Base-by-base conservation (phyloP, 2,113 vertebrate genomes). In the Cyprinus carpio region DNA sequence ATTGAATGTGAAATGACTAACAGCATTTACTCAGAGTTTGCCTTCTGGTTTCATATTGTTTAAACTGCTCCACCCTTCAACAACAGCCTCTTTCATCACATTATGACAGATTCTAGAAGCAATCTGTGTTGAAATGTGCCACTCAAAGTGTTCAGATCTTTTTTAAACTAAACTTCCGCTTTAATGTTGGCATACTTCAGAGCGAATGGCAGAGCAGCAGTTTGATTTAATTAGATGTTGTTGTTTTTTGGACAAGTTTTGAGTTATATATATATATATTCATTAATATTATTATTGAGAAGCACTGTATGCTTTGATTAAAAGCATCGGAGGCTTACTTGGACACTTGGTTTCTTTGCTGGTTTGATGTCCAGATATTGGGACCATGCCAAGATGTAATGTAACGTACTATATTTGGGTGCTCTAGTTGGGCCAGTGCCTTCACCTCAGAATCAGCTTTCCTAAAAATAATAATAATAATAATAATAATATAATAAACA, bases 331-430 rank as follows among this genome's bases (percentile, higher is more conserved):
- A 62, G 49, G 20, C 12, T 34, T 65, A 86, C 56, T 65, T 78
- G 25, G 74, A 51, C 54, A 16, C 23, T 46, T 74, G 4, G 10
- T 46, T 46, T 25, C 2, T 31, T 18, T 75, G 49, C 27, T 29
- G 7, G 13, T 82, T 18, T 43, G 34, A 37, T 1, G 1, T 8
- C 37, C 37, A 49, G 77, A n/a, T 27, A 12, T 5, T 5, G 27
- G 56, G 49, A 3, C 75, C 83, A 18, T 8, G 1, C 88, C 88
- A 89, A 27, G 69, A 72, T 8, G 82, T 85, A 29, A 20, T 67
- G 77, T 89, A 90, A 15, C 87, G 87, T 0, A 90, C 87, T 20
- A 90, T 88, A 81, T 88, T 85, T 34, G 75, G 69, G 46, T 90
- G 88, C 0, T 89, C 7, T 25, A 89, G 40, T 0, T 4, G 13